Percentiles rank a stretch among this genome's conserved stretches.
These are phyloP conservation scores for Drosophila aff. DNA, from an alignment of 1,140 invertebrate genomes.

Conservation along the genomic window DNA sequence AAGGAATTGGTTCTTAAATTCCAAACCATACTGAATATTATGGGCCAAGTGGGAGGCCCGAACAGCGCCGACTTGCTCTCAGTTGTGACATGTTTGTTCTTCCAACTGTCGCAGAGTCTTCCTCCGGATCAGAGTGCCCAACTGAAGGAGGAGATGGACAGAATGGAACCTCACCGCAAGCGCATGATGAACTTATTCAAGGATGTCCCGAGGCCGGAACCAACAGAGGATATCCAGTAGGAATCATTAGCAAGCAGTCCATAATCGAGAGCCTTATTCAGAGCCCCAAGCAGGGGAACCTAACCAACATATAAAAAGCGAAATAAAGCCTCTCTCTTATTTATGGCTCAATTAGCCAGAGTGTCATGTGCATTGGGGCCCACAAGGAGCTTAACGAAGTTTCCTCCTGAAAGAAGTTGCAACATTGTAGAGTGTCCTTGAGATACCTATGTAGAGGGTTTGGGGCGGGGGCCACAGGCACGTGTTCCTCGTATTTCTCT, in stretches of 20 bases:
- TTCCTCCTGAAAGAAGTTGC: background rate
- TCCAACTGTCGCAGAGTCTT: conserved; percentile 11
- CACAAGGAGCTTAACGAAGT: conserved; percentile 13
- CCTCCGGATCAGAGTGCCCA: conserved; percentile 2
- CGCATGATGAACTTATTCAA: conserved; percentile 17
- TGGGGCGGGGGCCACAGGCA: background rate
- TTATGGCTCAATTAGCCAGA: conserved; percentile 46
- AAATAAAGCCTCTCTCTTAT: conserved; percentile 35
- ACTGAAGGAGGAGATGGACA: conserved; percentile 8
- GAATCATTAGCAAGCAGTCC: conserved; percentile 3
- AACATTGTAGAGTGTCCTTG: conserved; percentile 1
- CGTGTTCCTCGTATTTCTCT: conserved; percentile 19
- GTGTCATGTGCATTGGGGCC: conserved; percentile 41
- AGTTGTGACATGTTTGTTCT: conserved; percentile 27
- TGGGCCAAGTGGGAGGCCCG: conserved; percentile 32
- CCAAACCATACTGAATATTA: conserved; percentile 55
- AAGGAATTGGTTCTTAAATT: conserved; percentile 33
- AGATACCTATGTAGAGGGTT: background rate
- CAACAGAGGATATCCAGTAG: background rate
- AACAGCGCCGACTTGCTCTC: conserved; percentile 36
- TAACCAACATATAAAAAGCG: background rate
- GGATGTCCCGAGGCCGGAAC: background rate
- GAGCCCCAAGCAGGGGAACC: background rate
- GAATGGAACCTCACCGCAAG: conserved; percentile 10
- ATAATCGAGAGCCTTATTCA: background rate